Evolutionary conservation across 2,888 invertebrate genomes (phyloP).

Genomic region (Cynaeus angustus): DNA sequence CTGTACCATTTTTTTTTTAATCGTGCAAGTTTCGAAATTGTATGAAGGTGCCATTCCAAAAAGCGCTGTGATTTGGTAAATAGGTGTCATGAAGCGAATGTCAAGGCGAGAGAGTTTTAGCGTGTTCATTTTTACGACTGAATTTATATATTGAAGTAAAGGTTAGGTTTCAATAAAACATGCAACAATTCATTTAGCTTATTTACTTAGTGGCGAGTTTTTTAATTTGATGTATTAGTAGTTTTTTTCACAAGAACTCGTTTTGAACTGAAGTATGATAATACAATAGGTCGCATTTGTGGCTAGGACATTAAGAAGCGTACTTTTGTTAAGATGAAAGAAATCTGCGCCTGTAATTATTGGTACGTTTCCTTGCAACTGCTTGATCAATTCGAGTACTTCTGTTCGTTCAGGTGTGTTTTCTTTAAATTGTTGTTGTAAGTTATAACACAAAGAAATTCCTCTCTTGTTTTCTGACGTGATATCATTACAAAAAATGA

Average conservation of each 20-base stretch:
- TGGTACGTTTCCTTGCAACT: too few species aligned
- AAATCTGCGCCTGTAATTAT: conserved; percentile 48
- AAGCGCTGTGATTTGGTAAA: background rate
- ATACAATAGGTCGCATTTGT: background rate
- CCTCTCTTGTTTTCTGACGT: background rate
- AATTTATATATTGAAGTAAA: background rate
- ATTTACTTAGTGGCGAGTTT: too few species aligned
- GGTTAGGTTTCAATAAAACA: too few species aligned
- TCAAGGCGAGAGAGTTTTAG: background rate
- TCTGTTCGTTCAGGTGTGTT: conserved; percentile 14
- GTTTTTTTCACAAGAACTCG: background rate
- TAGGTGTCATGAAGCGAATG: background rate
- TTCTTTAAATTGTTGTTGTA: conserved; percentile 35
- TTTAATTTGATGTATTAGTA: too few species aligned
- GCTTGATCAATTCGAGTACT: too few species aligned
- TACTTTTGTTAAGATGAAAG: conserved; percentile 24
- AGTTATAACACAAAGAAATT: conserved; percentile 32
- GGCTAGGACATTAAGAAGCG: background rate
- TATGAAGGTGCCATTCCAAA: background rate
- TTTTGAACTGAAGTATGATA: conserved; percentile 15
- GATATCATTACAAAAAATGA: background rate
- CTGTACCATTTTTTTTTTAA: background rate
- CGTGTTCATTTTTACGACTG: background rate
- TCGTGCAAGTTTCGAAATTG: background rate
- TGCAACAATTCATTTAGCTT: too few species aligned